These are phyloP conservation scores for Ricordea florida DNA, from an alignment of 92 coral and sea anemone genomes.

Conservation along the genomic window DNA sequence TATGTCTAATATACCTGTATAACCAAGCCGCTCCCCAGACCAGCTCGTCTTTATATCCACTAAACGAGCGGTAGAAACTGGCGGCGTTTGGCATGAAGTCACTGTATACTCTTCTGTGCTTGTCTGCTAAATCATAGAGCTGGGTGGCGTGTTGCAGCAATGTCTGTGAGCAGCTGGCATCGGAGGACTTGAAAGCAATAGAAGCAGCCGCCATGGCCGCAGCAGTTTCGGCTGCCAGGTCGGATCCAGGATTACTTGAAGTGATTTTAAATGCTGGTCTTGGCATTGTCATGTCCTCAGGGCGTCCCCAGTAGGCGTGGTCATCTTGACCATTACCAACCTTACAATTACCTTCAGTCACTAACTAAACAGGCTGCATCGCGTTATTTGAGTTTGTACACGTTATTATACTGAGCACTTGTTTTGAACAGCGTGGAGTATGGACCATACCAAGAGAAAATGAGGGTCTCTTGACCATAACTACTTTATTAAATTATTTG, in stretches of 20 bases:
- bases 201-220: constrained; percentile 95
- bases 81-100: constrained; percentile 78
- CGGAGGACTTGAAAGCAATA: constrained; percentile 64
- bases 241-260: constrained; percentile 78
- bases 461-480: too few relatives aligned
- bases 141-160: constrained; percentile 77
- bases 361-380: too few relatives aligned
- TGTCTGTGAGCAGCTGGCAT: constrained; percentile 50
- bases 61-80: constrained; percentile 62
- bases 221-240: constrained; percentile 90
- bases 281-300: constrained; percentile 91
- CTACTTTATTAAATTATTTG: too few relatives aligned
- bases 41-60: constrained; percentile 77
- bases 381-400: too few relatives aligned
- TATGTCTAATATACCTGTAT: too few relatives aligned
- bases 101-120: constrained; percentile 78
- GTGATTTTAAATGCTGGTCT: constrained; percentile 89
- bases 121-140: constrained; percentile 82
- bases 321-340: constrained; percentile 84
- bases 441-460: too few relatives aligned
- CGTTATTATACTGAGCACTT: too few relatives aligned
- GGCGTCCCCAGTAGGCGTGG: constrained; percentile 91
- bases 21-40: constrained; percentile 98
- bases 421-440: too few relatives aligned
- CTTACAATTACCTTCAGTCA: too few relatives aligned